phyloP scores from a whole-genome alignment of 2,888 invertebrate species.

The Meloe dianella region DNA sequence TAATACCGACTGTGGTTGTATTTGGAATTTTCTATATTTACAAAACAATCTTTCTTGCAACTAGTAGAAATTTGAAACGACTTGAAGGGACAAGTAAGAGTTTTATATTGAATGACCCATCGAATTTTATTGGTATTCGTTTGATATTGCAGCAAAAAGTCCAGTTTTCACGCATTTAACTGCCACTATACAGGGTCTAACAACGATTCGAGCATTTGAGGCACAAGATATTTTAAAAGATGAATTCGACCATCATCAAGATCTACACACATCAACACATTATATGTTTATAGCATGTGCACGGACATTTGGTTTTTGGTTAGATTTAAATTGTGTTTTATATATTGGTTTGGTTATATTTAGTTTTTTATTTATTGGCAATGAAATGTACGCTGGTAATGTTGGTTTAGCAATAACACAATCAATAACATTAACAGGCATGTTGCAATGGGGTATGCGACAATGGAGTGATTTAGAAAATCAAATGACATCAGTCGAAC shows the following conservation, averaged over 20 bases:
- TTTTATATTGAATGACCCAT: constrained; percentile 28
- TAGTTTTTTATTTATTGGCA: constrained; percentile 44
- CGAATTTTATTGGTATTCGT: neutral
- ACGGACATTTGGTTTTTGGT: constrained; percentile 74
- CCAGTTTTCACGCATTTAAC: constrained; percentile 80
- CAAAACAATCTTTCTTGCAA: constrained; percentile 69
- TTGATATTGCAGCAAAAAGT: constrained; percentile 67
- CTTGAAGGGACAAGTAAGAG: constrained; percentile 72
- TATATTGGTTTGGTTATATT: constrained; percentile 48
- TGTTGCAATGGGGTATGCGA: constrained; percentile 87
- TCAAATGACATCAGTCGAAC: constrained; percentile 90
- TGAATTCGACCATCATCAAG: constrained; percentile 70
- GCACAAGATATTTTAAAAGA: constrained; percentile 68
- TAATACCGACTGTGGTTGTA: constrained; percentile 69
- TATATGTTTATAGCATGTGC: constrained; percentile 69
- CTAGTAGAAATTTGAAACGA: constrained; percentile 75
- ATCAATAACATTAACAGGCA: constrained; percentile 57
- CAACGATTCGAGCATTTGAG: constrained; percentile 76
- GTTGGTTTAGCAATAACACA: constrained; percentile 68
- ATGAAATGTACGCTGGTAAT: constrained; percentile 70
- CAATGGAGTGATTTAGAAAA: constrained; percentile 64
- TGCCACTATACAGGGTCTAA: constrained; percentile 76
- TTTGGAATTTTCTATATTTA: constrained; percentile 69
- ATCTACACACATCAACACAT: constrained; percentile 77
- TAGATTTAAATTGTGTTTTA: constrained; percentile 61